Conservation (phyloP, 2,888 invertebrate species). For the Platycnemis pennipes region DNA sequence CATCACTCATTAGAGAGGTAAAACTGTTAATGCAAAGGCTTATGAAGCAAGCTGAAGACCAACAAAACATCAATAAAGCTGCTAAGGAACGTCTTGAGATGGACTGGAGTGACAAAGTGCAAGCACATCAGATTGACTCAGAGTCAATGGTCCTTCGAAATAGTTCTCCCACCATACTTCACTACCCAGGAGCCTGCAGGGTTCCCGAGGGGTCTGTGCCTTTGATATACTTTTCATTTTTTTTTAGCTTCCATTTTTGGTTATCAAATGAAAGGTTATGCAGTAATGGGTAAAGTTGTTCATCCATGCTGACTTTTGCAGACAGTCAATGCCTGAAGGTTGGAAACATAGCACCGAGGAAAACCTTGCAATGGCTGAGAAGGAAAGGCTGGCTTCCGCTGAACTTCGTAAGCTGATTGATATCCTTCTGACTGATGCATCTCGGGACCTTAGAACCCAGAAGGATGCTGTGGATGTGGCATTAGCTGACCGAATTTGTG, state of each 20-base stretch:
- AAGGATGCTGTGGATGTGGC: conserved; percentile 91
- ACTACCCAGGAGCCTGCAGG: conserved; percentile 89
- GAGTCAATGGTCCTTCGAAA: conserved; percentile 86
- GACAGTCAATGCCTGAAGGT: conserved; percentile 91
- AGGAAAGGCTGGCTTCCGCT: conserved; percentile 87
- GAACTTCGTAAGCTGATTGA: conserved; percentile 86
- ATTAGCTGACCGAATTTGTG: conserved; percentile 87
- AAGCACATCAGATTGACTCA: conserved; percentile 89
- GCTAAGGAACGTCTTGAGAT: conserved; percentile 91
- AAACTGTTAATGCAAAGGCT: conserved; percentile 83
- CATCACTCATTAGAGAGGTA: conserved; percentile 86
- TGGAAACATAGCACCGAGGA: conserved; percentile 93
- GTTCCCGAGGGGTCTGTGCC: conserved; percentile 87
- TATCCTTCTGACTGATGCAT: conserved; percentile 87
- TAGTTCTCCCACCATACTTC: conserved; percentile 86
- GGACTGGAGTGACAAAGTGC: conserved; percentile 95
- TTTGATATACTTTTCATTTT: not conserved
- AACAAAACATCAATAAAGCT: conserved; percentile 87
- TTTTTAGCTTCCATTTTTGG: not conserved
- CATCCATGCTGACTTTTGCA: conserved; percentile 75
- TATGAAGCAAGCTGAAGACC: conserved; percentile 85
- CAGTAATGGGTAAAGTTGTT: not conserved
- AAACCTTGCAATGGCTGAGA: conserved; percentile 87
- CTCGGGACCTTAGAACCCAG: conserved; percentile 90
- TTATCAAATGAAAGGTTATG: not conserved